Evolutionary conservation across 2,797 vertebrate genomes (phyloP).

Genomic region (Acipenser oxyrinchus): DNA sequence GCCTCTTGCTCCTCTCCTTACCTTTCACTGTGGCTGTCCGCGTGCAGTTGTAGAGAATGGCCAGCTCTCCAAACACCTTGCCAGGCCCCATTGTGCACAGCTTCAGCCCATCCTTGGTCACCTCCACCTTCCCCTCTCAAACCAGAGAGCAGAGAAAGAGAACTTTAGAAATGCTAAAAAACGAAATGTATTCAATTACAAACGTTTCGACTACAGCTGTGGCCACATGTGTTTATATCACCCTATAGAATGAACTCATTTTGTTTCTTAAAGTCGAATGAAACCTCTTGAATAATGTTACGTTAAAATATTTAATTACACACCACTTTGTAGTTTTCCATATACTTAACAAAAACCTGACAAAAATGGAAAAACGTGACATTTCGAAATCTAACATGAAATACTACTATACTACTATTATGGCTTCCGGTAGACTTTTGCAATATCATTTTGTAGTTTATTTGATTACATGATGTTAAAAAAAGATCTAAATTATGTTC

Average conservation of each 20-base stretch:
- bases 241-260: slow-evolving; percentile 5
- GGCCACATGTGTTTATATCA: slow-evolving; percentile 13
- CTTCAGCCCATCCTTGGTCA: slow-evolving; percentile 47
- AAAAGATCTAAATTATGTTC: too few species aligned
- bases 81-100: slow-evolving; percentile 43
- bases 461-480: too few species aligned
- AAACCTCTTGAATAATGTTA: neutral
- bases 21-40: slow-evolving; percentile 51
- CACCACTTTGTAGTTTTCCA: too few species aligned
- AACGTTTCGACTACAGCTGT: slow-evolving; percentile 13
- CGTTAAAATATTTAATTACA: too few species aligned
- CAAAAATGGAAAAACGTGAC: too few species aligned
- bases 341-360: too few species aligned
- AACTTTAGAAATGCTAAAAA: slow-evolving; percentile 1
- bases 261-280: slow-evolving; percentile 4
- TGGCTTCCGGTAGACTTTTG: too few species aligned
- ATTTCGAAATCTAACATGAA: too few species aligned
- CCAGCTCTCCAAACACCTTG: slow-evolving; percentile 52
- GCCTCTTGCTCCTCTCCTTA: slow-evolving; percentile 20
- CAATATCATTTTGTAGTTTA: too few species aligned
- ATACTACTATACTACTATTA: too few species aligned
- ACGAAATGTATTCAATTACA: neutral
- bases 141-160: neutral
- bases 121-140: slow-evolving; percentile 51
- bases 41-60: slow-evolving; percentile 51